phyloP scores from a whole-genome alignment of 2,888 invertebrate species.

The Epistrophe grossulariae region DNA sequence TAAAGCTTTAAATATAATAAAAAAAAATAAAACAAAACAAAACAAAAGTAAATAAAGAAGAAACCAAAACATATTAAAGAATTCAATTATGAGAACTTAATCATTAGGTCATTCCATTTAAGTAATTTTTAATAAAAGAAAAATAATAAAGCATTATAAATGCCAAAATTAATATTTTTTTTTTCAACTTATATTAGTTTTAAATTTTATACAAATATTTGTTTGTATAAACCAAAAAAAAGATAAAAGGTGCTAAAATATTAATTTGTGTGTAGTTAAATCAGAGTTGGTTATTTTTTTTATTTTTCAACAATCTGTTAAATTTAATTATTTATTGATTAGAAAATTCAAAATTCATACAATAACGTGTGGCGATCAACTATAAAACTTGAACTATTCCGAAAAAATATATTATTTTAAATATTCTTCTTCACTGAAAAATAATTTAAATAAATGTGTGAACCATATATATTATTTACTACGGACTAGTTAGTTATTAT shows the following conservation, averaged over 20 bases:
- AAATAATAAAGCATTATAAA: conserved; percentile 48
- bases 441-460: too few relatives aligned
- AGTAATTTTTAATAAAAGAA: conserved; percentile 43
- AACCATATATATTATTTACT: too few relatives aligned
- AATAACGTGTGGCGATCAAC: neutral
- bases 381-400: neutral
- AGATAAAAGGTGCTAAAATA: conserved; percentile 70
- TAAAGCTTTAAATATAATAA: conserved; percentile 70
- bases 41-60: conserved; percentile 29
- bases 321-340: neutral
- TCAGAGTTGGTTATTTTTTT: conserved; percentile 37
- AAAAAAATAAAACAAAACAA: too few relatives aligned
- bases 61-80: conserved; percentile 69
- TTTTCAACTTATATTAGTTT: conserved; percentile 42
- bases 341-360: neutral
- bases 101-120: conserved; percentile 72
- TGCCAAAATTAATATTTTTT: conserved; percentile 29
- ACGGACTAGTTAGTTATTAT: neutral
- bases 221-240: conserved; percentile 46
- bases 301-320: neutral
- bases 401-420: neutral
- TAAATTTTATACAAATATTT: conserved; percentile 58
- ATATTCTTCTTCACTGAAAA: too few relatives aligned
- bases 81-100: conserved; percentile 67
- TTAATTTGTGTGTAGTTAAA: conserved; percentile 42